Conservation (phyloP, 2,888 invertebrate genomes). For the Ditylenchus weischeri region DNA sequence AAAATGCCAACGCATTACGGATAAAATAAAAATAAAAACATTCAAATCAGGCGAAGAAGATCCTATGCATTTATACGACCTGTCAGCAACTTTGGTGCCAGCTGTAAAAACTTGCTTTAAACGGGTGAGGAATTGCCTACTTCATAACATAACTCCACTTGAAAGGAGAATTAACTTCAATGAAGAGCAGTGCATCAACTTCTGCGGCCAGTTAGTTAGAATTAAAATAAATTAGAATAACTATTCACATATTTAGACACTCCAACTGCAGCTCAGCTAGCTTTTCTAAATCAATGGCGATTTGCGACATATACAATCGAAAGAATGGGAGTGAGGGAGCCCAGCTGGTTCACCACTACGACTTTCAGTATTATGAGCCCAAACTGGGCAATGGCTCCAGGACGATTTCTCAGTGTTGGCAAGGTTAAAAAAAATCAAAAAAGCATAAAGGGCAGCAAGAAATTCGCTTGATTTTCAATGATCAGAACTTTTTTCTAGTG, state of each 20-base stretch:
- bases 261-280: slow-evolving; percentile 22
- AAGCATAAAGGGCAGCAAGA: too few species aligned
- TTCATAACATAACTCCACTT: not conserved
- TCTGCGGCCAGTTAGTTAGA: slow-evolving; percentile 19
- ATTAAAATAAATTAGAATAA: not conserved
- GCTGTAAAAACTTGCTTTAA: slow-evolving; percentile 4
- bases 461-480: too few species aligned
- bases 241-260: slow-evolving; percentile 24
- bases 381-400: not conserved
- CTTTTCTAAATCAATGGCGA: slow-evolving; percentile 25
- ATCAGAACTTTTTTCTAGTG: too few species aligned
- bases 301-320: slow-evolving; percentile 32
- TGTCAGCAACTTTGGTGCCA: not conserved
- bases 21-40: too few species aligned
- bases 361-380: slow-evolving; percentile 32
- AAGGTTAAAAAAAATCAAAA: slow-evolving; percentile 1
- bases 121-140: slow-evolving; percentile 1
- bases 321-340: slow-evolving; percentile 31
- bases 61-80: slow-evolving; percentile 2
- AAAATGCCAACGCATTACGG: too few species aligned
- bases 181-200: slow-evolving; percentile 27
- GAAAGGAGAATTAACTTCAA: slow-evolving; percentile 17
- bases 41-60: not conserved
- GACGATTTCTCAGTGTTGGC: slow-evolving; percentile 25
- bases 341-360: slow-evolving; percentile 21